Evolutionary conservation across 92 coral and sea anemone genomes (phyloP).

Genomic region (Zoanthus sociatus): DNA sequence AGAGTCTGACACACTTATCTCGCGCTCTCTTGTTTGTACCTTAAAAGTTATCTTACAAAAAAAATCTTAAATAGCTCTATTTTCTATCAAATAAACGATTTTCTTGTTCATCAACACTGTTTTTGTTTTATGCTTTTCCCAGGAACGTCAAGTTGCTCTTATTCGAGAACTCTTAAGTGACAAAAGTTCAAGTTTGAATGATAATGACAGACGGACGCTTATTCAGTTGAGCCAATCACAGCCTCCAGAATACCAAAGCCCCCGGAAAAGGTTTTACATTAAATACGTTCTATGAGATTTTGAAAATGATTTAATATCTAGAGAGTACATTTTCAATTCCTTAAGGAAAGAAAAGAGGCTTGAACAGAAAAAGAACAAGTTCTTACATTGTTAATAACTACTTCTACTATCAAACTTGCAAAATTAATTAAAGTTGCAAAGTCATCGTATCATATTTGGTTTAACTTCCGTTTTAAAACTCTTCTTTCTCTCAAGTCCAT

Average conservation of each 20-base stretch:
- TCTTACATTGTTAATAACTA: no score
- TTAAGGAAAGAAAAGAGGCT: no score
- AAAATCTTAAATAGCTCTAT: not conserved
- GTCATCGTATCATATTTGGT: no score
- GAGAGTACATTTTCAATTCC: no score
- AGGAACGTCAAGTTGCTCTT: conserved; percentile 98
- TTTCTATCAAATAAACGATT: not conserved
- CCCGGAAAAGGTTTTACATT: conserved; percentile 81
- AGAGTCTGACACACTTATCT: conserved; percentile 20
- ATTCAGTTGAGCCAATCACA: conserved; percentile 90
- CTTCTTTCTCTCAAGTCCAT: no score
- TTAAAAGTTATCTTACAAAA: not conserved
- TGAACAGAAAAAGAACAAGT: no score
- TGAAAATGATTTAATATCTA: no score
- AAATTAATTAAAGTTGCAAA: no score
- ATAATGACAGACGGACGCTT: conserved; percentile 89
- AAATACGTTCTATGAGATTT: not conserved
- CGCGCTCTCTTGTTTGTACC: not conserved
- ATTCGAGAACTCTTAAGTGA: conserved; percentile 92
- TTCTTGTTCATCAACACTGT: not conserved
- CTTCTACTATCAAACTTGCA: no score
- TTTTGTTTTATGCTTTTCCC: conserved; percentile 2
- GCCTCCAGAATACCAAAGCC: conserved; percentile 76
- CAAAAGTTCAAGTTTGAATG: conserved; percentile 91
- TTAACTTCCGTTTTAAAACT: no score